A percentile compares a stretch with the other conserved stretches of the same genome.
Conservation (phyloP, 2,888 invertebrate genomes). For the Salpingus planirostris region DNA sequence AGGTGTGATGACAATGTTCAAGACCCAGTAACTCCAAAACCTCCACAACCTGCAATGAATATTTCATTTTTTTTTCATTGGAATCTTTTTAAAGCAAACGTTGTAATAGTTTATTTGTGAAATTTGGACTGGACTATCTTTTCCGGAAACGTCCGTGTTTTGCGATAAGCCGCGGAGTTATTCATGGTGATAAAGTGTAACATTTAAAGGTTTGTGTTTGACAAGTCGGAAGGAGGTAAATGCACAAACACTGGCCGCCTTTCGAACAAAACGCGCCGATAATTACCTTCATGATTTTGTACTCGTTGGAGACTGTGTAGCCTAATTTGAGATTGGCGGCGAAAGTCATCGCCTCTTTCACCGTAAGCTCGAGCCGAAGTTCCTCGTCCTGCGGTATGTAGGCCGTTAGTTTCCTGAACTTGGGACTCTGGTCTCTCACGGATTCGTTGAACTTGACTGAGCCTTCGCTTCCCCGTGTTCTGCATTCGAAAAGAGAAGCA, state of each 20-base stretch:
- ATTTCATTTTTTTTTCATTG: no score
- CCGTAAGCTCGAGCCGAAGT: constrained; percentile 62
- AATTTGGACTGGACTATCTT: no score
- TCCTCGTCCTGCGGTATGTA: constrained; percentile 78
- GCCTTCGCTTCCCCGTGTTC: constrained; percentile 36
- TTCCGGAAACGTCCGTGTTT: no score
- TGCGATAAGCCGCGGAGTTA: no score
- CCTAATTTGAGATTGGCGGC: constrained; percentile 73
- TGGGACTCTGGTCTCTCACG: constrained; percentile 67
- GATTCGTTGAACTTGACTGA: constrained; percentile 33
- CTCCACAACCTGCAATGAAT: constrained; percentile 64
- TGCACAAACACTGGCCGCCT: no score
- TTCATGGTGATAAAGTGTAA: no score
- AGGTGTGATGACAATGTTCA: constrained; percentile 70
- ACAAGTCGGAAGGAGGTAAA: no score
- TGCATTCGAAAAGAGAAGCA: constrained; percentile 11
- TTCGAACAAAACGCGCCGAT: no score
- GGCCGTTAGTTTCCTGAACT: constrained; percentile 68
- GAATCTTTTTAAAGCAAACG: no score
- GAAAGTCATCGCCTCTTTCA: constrained; percentile 66
- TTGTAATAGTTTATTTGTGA: no score
- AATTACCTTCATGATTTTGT: no score
- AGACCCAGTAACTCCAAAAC: constrained; percentile 78
- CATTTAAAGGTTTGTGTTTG: no score
- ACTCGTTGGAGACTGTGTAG: constrained; percentile 54